These are phyloP conservation scores for Panzeria rudis DNA, from an alignment of 2,888 invertebrate species.

Conservation along the genomic window DNA sequence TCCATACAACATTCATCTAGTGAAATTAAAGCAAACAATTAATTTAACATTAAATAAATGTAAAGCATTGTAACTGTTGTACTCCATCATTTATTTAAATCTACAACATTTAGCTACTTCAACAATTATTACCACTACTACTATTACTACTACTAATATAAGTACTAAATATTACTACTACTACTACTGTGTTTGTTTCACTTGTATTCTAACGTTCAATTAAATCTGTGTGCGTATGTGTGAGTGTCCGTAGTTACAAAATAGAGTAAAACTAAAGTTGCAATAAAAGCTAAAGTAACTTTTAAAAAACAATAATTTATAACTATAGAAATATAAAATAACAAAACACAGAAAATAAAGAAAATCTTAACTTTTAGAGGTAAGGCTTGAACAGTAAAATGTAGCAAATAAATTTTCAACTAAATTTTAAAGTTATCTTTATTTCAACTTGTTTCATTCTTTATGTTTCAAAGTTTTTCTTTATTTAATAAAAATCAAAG, in stretches of 20 bases:
- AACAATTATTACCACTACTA: slow-evolving; percentile 11
- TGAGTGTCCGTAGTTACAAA: slow-evolving; percentile 58
- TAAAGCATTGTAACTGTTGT: slow-evolving; percentile 40
- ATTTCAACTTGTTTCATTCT: slow-evolving; percentile 52
- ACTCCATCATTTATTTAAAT: slow-evolving; percentile 42
- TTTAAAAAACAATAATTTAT: slow-evolving; percentile 25
- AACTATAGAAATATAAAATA: slow-evolving; percentile 23
- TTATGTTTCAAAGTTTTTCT: slow-evolving; percentile 41
- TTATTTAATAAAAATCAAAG: slow-evolving; percentile 29
- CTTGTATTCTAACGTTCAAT: slow-evolving; percentile 36
- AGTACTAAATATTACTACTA: slow-evolving; percentile 32
- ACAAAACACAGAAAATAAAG: slow-evolving; percentile 54
- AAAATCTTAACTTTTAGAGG: slow-evolving; percentile 73
- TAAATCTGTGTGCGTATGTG: slow-evolving; percentile 57
- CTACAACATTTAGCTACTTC: slow-evolving; percentile 43
- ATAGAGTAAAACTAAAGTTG: slow-evolving; percentile 35
- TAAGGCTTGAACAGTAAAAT: slow-evolving; percentile 75
- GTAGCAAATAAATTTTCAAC: slow-evolving; percentile 65
- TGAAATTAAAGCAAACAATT: neutral
- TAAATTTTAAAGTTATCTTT: slow-evolving; percentile 46
- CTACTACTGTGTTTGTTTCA: slow-evolving; percentile 49
- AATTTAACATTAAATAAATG: slow-evolving; percentile 27
- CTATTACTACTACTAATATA: slow-evolving; percentile 15
- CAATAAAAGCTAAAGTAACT: slow-evolving; percentile 42
- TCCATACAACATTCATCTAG: slow-evolving; percentile 16